phyloP scores from a whole-genome alignment of 53 echinoderm and acorn worm species.

The Crossaster papposus region DNA sequence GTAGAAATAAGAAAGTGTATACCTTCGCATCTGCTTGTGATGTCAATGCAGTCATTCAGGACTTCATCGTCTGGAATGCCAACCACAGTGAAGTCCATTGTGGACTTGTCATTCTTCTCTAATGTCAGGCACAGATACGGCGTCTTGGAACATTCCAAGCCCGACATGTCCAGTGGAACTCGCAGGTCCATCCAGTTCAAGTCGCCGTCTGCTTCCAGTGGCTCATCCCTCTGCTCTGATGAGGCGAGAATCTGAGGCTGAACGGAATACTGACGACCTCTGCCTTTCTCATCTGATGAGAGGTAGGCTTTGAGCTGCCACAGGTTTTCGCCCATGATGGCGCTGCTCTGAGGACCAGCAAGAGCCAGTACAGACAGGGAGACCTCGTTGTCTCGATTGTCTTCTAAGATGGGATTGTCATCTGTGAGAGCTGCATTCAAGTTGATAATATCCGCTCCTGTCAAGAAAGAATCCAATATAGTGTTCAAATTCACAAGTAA shows the following conservation, averaged over 20 bases:
- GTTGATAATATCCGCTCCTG: conserved; percentile 57
- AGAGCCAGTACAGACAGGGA: conserved; percentile 44
- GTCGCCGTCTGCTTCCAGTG: conserved; percentile 30
- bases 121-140: conserved; percentile 78
- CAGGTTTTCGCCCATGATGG: conserved; percentile 65
- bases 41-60: conserved; percentile 76
- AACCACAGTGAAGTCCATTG: conserved; percentile 75
- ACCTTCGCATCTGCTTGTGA: conserved; percentile 55
- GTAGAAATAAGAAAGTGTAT: background rate
- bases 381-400: conserved; percentile 55
- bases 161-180: conserved; percentile 73
- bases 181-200: conserved; percentile 49
- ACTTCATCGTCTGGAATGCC: conserved; percentile 75
- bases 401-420: conserved; percentile 47
- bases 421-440: conserved; percentile 50
- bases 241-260: conserved; percentile 35
- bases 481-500: background rate
- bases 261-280: conserved; percentile 56
- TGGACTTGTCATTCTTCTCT: conserved; percentile 69
- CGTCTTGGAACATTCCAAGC: conserved; percentile 68
- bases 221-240: conserved; percentile 52
- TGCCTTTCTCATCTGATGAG: conserved; percentile 52
- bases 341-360: conserved; percentile 48
- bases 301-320: conserved; percentile 82
- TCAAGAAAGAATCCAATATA: background rate